A percentile compares a stretch with the other conserved stretches of the same genome.
Evolutionary conservation across 2,113 vertebrate genomes (phyloP).

Genomic region (Paracanthobrama guichenoti): DNA sequence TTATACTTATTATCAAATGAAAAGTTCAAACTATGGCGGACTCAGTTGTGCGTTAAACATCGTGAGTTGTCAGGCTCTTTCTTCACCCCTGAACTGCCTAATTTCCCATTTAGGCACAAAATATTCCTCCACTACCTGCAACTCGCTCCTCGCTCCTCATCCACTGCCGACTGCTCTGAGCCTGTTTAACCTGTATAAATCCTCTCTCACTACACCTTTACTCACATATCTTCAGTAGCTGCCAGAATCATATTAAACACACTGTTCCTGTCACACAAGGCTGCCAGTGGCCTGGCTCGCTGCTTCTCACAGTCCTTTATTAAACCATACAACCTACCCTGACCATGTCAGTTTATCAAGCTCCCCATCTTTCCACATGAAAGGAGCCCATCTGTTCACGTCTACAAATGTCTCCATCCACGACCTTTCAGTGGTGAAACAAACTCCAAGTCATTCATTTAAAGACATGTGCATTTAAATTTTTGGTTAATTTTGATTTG

Average conservation of each 20-base stretch:
- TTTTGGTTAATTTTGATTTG: background rate
- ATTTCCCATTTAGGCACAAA: background rate
- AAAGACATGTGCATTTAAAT: background rate
- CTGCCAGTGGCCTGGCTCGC: slow-evolving; percentile 18
- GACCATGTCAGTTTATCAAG: slow-evolving; percentile 32
- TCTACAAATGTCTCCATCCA: background rate
- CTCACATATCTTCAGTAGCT: background rate
- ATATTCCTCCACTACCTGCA: background rate
- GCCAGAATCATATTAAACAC: slow-evolving; percentile 38
- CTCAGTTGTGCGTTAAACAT: background rate
- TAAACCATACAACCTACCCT: slow-evolving; percentile 16
- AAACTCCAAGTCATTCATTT: background rate
- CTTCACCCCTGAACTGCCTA: background rate
- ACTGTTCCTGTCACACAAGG: slow-evolving; percentile 37
- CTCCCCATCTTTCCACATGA: slow-evolving; percentile 32
- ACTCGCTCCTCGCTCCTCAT: background rate
- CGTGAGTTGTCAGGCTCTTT: background rate
- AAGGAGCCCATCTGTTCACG: slow-evolving; percentile 1
- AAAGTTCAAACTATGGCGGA: background rate
- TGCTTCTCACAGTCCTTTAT: slow-evolving; percentile 35
- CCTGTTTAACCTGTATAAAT: slow-evolving; percentile 3
- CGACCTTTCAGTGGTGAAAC: background rate
- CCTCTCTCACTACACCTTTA: slow-evolving; percentile 13
- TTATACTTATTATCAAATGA: background rate
- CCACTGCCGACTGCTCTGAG: background rate